Evolutionary conservation across 2,888 invertebrate genomes (phyloP).

Genomic region (Calliphora vomitoria): DNA sequence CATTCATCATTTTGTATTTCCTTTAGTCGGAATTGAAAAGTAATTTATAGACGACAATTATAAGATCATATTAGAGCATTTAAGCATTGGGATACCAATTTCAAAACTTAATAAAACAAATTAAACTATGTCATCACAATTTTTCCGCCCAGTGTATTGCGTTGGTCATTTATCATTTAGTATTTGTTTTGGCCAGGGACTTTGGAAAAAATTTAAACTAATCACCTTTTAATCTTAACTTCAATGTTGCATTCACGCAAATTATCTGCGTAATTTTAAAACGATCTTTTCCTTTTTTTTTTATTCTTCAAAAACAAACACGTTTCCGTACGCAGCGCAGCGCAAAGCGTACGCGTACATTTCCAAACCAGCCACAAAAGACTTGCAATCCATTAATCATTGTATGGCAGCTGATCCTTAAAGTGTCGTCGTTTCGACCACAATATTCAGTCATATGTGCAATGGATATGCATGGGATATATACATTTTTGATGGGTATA

Average conservation of each 20-base stretch:
- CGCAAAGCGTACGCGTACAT: neutral
- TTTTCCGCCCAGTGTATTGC: constrained; percentile 40
- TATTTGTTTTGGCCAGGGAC: constrained; percentile 12
- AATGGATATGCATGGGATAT: constrained; percentile 56
- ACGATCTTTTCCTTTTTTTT: constrained; percentile 45
- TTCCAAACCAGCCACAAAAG: constrained; percentile 14
- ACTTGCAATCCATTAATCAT: constrained; percentile 68
- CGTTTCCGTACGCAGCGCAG: constrained; percentile 12
- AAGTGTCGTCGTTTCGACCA: constrained; percentile 63
- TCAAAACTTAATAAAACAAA: neutral
- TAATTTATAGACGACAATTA: too few relatives aligned
- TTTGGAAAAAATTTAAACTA: constrained; percentile 28
- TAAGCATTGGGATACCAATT: too few relatives aligned
- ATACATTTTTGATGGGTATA: neutral
- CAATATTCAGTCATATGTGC: constrained; percentile 61
- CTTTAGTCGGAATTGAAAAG: too few relatives aligned
- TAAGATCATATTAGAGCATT: too few relatives aligned
- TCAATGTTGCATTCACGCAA: constrained; percentile 65
- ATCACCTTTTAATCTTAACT: constrained; percentile 65
- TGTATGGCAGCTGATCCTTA: constrained; percentile 71
- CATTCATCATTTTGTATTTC: too few relatives aligned
- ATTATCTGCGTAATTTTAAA: constrained; percentile 68
- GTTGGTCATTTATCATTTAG: constrained; percentile 33
- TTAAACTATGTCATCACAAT: constrained; percentile 9
- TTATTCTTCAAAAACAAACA: constrained; percentile 26